Percentiles rank a stretch among this genome's conserved stretches.
Evolutionary conservation across 2,797 vertebrate genomes (phyloP).

Genomic region (Rhynchonycteris naso): DNA sequence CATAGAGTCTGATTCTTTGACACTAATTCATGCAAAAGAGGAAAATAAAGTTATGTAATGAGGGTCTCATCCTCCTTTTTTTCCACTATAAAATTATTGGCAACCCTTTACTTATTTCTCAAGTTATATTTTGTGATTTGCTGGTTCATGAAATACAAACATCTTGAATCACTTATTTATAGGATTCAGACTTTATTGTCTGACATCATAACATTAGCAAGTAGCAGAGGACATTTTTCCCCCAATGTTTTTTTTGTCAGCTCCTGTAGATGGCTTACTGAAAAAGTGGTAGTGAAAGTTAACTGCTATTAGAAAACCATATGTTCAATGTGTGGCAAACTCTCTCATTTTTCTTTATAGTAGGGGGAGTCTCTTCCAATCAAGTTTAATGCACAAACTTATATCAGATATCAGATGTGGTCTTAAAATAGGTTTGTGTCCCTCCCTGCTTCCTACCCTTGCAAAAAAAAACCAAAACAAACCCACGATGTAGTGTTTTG

Average conservation of each 20-base stretch:
- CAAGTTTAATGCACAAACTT: background rate
- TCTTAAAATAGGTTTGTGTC: background rate
- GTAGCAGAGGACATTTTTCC: background rate
- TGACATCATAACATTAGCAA: background rate
- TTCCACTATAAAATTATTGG: background rate
- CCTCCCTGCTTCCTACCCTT: too few species aligned
- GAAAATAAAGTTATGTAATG: background rate
- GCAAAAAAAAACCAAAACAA: background rate
- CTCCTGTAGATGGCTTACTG: background rate
- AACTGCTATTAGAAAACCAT: slow-evolving; percentile 15
- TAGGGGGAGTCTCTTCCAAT: background rate
- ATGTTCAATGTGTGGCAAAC: slow-evolving; percentile 7
- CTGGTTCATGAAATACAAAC: background rate
- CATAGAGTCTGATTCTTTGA: background rate
- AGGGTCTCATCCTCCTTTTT: background rate
- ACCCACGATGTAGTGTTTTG: background rate
- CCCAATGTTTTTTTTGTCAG: background rate
- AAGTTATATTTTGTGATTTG: background rate
- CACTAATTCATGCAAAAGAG: background rate
- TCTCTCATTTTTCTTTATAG: background rate
- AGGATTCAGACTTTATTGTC: background rate
- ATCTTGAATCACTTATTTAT: background rate
- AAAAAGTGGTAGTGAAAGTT: background rate
- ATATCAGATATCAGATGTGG: background rate
- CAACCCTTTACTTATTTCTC: background rate